Conservation (phyloP, 2,888 invertebrate genomes). For the Stegophylla sp. region DNA sequence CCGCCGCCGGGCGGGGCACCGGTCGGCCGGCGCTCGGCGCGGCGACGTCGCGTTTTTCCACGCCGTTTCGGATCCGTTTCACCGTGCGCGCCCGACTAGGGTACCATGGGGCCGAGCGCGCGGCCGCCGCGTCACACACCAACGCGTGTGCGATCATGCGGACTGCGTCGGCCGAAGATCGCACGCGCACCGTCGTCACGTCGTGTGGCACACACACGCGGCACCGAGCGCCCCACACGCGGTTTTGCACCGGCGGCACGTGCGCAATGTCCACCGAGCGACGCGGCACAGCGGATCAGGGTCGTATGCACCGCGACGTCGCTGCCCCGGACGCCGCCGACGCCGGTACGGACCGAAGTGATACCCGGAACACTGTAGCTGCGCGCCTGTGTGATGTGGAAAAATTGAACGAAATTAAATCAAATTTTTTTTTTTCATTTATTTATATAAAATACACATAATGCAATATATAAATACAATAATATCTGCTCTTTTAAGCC, state of each 20-base stretch:
- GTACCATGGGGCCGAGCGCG: constrained; percentile 2
- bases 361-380: too few species aligned
- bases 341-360: background rate
- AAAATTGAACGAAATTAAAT: too few species aligned
- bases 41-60: constrained; percentile 8
- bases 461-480: too few species aligned
- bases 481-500: too few species aligned
- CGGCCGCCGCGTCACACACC: background rate
- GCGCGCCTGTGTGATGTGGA: too few species aligned
- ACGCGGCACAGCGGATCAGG: background rate
- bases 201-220: too few species aligned
- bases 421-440: too few species aligned
- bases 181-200: too few species aligned
- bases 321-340: background rate
- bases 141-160: background rate
- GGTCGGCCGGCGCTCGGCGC: background rate
- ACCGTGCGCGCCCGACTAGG: constrained; percentile 48
- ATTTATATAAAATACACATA: too few species aligned
- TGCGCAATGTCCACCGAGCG: background rate
- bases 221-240: too few species aligned
- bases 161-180: too few species aligned
- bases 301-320: background rate
- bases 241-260: background rate
- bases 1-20: constrained; percentile 27
- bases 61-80: constrained; percentile 51